Evolutionary conservation across 1,140 invertebrate species (phyloP).

Genomic region (Scylla paramamosain): DNA sequence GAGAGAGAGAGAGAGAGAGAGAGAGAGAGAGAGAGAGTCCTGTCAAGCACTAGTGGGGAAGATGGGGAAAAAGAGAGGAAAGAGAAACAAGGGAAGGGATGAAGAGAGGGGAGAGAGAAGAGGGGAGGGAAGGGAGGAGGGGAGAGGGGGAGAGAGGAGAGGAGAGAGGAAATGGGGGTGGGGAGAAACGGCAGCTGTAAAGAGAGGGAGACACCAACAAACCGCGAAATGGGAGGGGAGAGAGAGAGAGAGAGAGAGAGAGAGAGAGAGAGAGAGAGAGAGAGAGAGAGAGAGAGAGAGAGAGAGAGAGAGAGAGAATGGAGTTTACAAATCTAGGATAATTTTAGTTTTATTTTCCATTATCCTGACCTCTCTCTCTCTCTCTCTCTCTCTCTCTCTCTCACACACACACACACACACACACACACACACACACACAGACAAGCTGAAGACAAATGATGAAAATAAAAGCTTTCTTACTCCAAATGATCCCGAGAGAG

Average conservation of each 20-base stretch:
- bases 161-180: background rate
- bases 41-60: background rate
- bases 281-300: background rate
- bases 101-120: background rate
- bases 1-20: conserved; percentile 39
- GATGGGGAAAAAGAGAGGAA: background rate
- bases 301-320: background rate
- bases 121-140: background rate
- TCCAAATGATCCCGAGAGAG: background rate
- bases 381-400: too few relatives aligned
- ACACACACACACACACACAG: background rate
- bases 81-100: too few relatives aligned
- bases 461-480: background rate
- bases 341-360: too few relatives aligned
- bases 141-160: background rate
- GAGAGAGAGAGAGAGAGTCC: conserved; percentile 8
- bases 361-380: too few relatives aligned
- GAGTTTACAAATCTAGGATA: background rate
- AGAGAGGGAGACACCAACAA: background rate
- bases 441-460: background rate
- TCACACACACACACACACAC: too few relatives aligned
- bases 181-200: background rate
- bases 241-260: background rate
- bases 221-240: background rate
- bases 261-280: background rate